Evolutionary conservation across 2,797 vertebrate genomes (phyloP), one percentile per base, ranked within the genome.

Genomic region (Falco rusticolus): DNA sequence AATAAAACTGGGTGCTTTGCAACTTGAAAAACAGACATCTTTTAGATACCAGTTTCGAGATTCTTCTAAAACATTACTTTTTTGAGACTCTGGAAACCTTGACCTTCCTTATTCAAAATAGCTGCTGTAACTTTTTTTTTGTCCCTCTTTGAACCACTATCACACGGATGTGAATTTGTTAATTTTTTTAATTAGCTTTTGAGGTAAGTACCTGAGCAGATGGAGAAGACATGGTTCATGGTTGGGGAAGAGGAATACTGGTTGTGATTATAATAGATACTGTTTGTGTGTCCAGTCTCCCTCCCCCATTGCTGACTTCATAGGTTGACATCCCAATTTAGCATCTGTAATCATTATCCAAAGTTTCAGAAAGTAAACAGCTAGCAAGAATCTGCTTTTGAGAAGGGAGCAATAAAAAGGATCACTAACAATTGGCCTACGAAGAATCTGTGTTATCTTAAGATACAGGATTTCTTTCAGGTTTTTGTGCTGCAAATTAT

Each of bases 401-500:
- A 57, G 74, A 94, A 89, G 25, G 29, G n/a, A 57, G 37, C 13
- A 54, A 43, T 72, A n/a, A 80, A 93, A 93, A 74, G 39, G 41
- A 69, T 63, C 19, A 10, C 26, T 81, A 61, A 81, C 54, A 83
- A 31, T 33, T 79, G 81, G 89, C 39, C 76, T 81, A 10, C 29
- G 76, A 76, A 76, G 37, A 65, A 47, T 87, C 47, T 87, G 31
- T 31, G 25, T 82, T 80, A 80, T 34, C 37, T 83, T 64, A 68
- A 77, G 41, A 47, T 68, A 41, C 2, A 13, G 17, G 5, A 2
- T 48, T 90, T 84, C 48, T 79, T 90, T 88, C 39, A 75, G 45
- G 26, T 80, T 96, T 89, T 84, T 51, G 31, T 90, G 87, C 77
- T 92, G 78, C 84, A 84, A 69, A 79, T 89, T 91, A 39, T n/a